Evolutionary conservation across 2,113 vertebrate species (phyloP).

Genomic region (Cinclus cinclus): DNA sequence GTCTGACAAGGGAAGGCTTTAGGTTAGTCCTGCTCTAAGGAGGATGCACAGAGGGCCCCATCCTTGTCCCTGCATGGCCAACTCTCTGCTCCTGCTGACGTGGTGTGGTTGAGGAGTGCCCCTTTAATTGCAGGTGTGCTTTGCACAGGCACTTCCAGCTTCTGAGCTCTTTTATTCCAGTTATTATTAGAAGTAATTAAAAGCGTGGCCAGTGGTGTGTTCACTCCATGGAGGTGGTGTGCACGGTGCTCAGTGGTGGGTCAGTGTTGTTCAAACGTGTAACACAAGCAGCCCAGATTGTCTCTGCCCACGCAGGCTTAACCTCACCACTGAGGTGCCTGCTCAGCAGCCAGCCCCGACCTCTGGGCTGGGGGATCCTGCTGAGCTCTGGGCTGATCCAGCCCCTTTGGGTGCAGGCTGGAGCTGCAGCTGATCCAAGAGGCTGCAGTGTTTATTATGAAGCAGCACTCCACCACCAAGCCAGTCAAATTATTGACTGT

Average conservation of each 20-base stretch:
- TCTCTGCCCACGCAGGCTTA: neutral
- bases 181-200: neutral
- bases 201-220: neutral
- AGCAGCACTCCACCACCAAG: neutral
- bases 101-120: neutral
- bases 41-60: neutral
- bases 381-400: neutral
- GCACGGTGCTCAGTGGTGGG: accelerated
- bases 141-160: neutral
- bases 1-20: slow-evolving; percentile 9
- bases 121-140: slow-evolving; percentile 17
- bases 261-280: neutral
- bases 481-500: neutral
- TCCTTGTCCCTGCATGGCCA: neutral
- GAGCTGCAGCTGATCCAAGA: accelerated
- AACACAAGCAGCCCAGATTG: neutral
- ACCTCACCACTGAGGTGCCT: accelerated
- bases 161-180: neutral
- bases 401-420: neutral
- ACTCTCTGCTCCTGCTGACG: neutral
- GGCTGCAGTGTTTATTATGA: neutral
- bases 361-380: neutral
- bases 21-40: neutral
- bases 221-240: accelerated
- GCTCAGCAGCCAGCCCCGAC: neutral